Base-by-base conservation (phyloP, 2,797 vertebrate genomes). In the Peromyscus aztecus region DNA sequence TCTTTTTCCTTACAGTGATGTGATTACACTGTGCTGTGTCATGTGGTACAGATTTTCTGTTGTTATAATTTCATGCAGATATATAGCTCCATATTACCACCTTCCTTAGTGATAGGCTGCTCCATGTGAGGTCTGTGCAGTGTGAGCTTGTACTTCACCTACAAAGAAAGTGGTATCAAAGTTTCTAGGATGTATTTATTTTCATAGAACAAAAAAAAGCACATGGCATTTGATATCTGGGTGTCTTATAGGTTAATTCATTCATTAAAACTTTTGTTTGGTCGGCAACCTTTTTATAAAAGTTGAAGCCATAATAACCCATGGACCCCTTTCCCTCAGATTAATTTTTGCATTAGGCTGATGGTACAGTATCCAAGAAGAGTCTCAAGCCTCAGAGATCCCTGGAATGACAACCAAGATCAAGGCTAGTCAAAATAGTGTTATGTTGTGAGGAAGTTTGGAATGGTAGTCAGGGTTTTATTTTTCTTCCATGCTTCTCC, bases 1-100 rank as follows among this genome's bases (percentile, higher is more conserved):
- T 96, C 96, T 95, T 94, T 97, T 87, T 40, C 76, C 52, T 82
- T 77, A 57, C 55, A 78, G 57, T 71, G 84, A 57, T 43, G 77
- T 85, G 76, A 96, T 96, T 95, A 82, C 59, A 61, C 78, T 84
- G 37, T 65, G 49, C 76, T 92, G 10, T 75, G 63, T 83, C 94
- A 52, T 29, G 52, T 85, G 52, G 80, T 67, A 49, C 91, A 95
- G 94, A 87, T 83, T 97, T 96, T 69, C 71, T 37, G 77, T 27
- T 84, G 83, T 91, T 95, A 40, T 52, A 16, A 91, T 78, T 95
- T 93, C 83, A 85, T 31, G 91, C 19, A 76, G 37, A 90, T 75
- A 89, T 49, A 80, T 11, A 94, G 24, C 63, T 80, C 65, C 37
- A 17, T 80, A 84, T 92, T 85, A 83, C 17, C 65, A 49, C 63